Conservation (phyloP, 2,797 vertebrate genomes). For the Psittacula echo region DNA sequence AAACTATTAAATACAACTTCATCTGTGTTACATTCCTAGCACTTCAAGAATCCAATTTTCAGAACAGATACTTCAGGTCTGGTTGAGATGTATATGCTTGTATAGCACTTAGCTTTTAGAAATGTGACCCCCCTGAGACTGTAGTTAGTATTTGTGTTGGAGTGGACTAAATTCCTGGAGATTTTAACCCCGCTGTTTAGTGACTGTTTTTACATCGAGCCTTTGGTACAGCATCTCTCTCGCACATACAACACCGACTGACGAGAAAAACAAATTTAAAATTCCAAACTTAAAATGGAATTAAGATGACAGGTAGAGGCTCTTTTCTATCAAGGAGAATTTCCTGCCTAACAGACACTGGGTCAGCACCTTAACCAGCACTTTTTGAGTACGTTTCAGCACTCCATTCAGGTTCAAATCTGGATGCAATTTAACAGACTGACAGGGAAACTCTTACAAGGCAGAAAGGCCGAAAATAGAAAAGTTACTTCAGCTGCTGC, state of each 20-base stretch:
- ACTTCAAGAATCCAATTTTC: not conserved
- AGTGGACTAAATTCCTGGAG: not conserved
- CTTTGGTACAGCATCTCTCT: fast-evolving
- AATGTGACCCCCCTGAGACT: not conserved
- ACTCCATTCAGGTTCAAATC: not conserved
- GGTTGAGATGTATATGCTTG: not conserved
- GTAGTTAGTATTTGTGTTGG: not conserved
- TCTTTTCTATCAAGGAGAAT: not conserved
- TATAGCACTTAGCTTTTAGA: not conserved
- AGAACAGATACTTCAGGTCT: not conserved
- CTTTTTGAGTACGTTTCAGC: not conserved
- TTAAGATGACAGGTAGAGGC: not conserved
- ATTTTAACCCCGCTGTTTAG: not conserved
- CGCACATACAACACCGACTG: not conserved
- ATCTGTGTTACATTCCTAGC: not conserved
- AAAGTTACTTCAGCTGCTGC: not conserved
- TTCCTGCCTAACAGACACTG: not conserved
- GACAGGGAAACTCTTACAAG: not conserved
- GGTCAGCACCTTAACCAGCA: not conserved
- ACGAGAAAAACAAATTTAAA: not conserved
- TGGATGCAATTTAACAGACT: not conserved
- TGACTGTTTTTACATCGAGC: not conserved
- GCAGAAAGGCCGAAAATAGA: not conserved
- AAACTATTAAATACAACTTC: not conserved
- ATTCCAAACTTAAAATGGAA: not conserved